Evolutionary conservation across 1,140 invertebrate species (phyloP).

Genomic region (Coenobita brevimanus): DNA sequence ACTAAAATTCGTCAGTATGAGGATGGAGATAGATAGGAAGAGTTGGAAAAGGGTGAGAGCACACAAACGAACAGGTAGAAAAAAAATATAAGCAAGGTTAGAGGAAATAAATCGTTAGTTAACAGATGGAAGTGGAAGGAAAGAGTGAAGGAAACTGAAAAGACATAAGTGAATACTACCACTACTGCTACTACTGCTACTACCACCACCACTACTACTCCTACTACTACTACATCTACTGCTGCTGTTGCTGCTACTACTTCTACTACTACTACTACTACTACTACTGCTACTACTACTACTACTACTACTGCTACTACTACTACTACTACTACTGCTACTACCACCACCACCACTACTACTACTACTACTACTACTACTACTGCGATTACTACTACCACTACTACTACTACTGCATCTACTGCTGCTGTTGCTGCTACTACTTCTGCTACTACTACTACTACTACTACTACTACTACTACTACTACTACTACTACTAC

Average conservation of each 20-base stretch:
- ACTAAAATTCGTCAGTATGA: too few relatives aligned
- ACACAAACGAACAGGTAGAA: too few relatives aligned
- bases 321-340: constrained; percentile 23
- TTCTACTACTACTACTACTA: not conserved
- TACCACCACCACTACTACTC: constrained; percentile 5
- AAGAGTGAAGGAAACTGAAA: too few relatives aligned
- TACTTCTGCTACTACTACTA: too few relatives aligned
- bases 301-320: not conserved
- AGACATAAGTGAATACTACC: not conserved
- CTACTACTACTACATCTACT: not conserved
- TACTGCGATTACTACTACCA: not conserved
- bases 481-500: constrained; percentile 3
- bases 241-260: not conserved
- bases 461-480: constrained; percentile 5
- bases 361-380: constrained; percentile 8
- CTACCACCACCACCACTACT: constrained; percentile 10
- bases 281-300: not conserved
- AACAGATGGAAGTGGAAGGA: too few relatives aligned
- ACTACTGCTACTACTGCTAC: not conserved
- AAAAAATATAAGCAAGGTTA: too few relatives aligned
- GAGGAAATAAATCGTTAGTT: too few relatives aligned
- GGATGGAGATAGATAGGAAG: too few relatives aligned
- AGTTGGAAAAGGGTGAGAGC: too few relatives aligned
- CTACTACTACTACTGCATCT: too few relatives aligned
- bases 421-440: too few relatives aligned